Conservation (phyloP, 2,888 invertebrate species). For the Epicampocera succincta region DNA sequence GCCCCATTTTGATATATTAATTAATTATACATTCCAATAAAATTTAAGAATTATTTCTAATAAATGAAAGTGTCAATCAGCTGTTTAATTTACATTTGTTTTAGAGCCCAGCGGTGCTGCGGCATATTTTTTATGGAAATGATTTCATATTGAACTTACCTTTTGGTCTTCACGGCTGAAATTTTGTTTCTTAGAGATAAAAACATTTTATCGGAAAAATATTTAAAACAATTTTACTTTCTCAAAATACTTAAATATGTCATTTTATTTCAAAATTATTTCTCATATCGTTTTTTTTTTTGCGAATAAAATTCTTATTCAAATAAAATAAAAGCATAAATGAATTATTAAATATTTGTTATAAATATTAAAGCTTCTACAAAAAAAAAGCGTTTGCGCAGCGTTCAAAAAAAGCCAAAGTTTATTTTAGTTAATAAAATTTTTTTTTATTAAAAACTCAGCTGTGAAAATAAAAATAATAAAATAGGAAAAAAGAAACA, state of each 20-base stretch:
- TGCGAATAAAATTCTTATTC: not conserved
- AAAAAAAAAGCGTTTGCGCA: conserved; percentile 70
- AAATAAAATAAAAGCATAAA: conserved; percentile 11
- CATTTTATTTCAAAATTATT: conserved; percentile 36
- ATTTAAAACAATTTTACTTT: conserved; percentile 48
- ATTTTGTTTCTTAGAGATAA: conserved; percentile 2
- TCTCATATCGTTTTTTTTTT: not conserved
- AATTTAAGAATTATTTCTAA: too few relatives aligned
- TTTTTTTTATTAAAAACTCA: conserved; percentile 75
- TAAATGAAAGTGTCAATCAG: too few relatives aligned
- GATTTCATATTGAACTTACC: conserved; percentile 34
- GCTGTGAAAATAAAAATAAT: conserved; percentile 72
- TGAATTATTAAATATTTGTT: not conserved
- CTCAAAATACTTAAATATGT: conserved; percentile 40
- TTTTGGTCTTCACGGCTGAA: conserved; percentile 31
- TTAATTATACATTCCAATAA: too few relatives aligned
- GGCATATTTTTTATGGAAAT: not conserved
- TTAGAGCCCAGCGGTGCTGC: too few relatives aligned
- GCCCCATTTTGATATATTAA: too few relatives aligned
- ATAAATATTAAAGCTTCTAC: conserved; percentile 33
- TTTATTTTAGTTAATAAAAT: conserved; percentile 25
- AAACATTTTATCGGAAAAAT: conserved; percentile 17
- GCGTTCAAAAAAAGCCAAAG: conserved; percentile 66
- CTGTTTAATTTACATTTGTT: too few relatives aligned
- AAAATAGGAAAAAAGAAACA: conserved; percentile 68